phyloP scores from a whole-genome alignment of 2,113 vertebrate genomes.

The Eidolon helvum region DNA sequence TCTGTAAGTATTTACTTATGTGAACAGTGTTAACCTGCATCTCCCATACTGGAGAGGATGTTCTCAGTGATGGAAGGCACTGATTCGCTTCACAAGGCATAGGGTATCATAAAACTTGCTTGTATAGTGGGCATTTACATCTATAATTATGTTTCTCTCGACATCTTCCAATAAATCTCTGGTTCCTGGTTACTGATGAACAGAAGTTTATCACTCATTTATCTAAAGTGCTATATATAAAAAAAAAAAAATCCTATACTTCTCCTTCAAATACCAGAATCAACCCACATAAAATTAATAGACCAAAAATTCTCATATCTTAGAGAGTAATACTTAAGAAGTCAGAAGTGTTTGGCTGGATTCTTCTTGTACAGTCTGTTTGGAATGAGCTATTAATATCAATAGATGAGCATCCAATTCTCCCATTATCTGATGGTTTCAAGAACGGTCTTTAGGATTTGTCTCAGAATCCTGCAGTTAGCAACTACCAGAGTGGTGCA shows the following conservation, averaged over 20 bases:
- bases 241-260: background rate
- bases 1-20: background rate
- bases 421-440: background rate
- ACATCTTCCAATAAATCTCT: background rate
- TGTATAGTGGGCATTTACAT: background rate
- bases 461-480: background rate
- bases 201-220: background rate
- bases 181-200: background rate
- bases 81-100: background rate
- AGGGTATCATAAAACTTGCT: background rate
- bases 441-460: background rate
- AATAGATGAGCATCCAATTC: background rate
- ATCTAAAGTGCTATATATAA: background rate
- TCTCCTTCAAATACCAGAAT: constrained; percentile 16
- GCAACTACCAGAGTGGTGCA: background rate
- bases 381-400: background rate
- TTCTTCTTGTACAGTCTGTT: background rate
- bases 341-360: background rate
- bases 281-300: background rate
- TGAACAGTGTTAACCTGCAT: background rate
- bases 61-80: background rate
- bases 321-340: background rate
- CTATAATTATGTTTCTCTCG: background rate
- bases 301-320: background rate
- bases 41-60: background rate